phyloP scores from a whole-genome alignment of 2,113 vertebrate genomes.

The Cricetomys ansorgei region DNA sequence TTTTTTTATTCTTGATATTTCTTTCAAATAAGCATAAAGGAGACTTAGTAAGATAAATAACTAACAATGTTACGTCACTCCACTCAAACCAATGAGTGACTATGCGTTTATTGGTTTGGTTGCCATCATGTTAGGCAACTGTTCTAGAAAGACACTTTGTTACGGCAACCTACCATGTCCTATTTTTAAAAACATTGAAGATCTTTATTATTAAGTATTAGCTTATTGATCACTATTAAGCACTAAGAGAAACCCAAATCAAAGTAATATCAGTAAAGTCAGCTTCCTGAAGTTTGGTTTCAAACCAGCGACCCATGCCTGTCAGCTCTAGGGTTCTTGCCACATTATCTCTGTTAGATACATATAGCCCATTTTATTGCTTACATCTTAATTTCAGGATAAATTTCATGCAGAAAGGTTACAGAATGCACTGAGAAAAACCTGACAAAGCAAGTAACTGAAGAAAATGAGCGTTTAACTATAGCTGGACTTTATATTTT shows the following conservation, averaged over 20 bases:
- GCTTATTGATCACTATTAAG: slow-evolving; percentile 2
- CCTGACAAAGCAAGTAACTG: background rate
- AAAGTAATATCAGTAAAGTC: slow-evolving; percentile 34
- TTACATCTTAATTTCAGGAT: slow-evolving; percentile 36
- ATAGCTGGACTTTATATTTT: background rate
- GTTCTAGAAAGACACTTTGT: background rate
- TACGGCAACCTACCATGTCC: background rate
- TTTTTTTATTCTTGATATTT: background rate
- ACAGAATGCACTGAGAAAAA: background rate
- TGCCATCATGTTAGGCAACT: background rate
- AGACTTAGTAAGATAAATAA: background rate
- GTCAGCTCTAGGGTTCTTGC: slow-evolving; percentile 31
- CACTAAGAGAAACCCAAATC: slow-evolving; percentile 2
- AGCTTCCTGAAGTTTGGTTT: background rate
- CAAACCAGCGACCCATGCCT: background rate
- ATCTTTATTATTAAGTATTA: background rate
- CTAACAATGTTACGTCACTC: background rate
- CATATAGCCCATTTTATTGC: slow-evolving; percentile 31
- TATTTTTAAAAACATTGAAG: background rate
- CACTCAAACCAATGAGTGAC: background rate
- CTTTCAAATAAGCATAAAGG: slow-evolving; percentile 6
- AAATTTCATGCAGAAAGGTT: slow-evolving; percentile 37
- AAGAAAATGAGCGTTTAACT: background rate
- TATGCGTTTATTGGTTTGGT: background rate
- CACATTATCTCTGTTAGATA: background rate